Conservation (phyloP, 2,113 vertebrate species). For the Buteo buteo region DNA sequence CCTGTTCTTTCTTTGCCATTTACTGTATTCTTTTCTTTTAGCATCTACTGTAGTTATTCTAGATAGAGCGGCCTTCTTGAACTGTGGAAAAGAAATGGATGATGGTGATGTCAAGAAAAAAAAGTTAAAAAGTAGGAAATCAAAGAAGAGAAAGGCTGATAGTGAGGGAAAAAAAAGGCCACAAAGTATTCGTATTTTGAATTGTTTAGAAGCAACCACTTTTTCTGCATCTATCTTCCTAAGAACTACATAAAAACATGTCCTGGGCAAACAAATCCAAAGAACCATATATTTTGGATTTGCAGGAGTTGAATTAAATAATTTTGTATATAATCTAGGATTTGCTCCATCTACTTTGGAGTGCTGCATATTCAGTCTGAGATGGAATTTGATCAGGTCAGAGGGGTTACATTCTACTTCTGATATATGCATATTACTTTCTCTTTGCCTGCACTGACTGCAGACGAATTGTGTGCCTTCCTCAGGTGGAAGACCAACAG, state of each 20-base stretch:
- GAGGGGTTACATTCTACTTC: background rate
- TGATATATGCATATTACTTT: background rate
- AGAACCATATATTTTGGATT: background rate
- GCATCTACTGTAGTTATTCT: background rate
- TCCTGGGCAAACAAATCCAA: background rate
- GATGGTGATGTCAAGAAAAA: background rate
- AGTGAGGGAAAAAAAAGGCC: background rate
- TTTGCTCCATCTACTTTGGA: background rate
- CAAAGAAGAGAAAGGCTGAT: background rate
- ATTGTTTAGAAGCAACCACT: background rate
- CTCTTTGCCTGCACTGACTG: background rate
- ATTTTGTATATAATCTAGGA: background rate
- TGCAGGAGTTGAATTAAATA: background rate
- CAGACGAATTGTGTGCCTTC: background rate
- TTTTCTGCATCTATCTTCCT: background rate
- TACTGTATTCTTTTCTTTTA: background rate
- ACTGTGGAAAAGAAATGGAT: background rate
- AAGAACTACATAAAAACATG: background rate
- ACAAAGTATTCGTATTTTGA: background rate
- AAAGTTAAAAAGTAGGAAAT: background rate
- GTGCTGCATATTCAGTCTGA: background rate
- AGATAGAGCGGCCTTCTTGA: background rate
- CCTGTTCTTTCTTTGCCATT: background rate
- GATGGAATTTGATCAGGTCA: background rate
- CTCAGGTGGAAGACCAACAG: background rate